These are phyloP conservation scores for Phrynocephalus guinanensis DNA, from an alignment of 2,797 vertebrate species.

Conservation along the genomic window DNA sequence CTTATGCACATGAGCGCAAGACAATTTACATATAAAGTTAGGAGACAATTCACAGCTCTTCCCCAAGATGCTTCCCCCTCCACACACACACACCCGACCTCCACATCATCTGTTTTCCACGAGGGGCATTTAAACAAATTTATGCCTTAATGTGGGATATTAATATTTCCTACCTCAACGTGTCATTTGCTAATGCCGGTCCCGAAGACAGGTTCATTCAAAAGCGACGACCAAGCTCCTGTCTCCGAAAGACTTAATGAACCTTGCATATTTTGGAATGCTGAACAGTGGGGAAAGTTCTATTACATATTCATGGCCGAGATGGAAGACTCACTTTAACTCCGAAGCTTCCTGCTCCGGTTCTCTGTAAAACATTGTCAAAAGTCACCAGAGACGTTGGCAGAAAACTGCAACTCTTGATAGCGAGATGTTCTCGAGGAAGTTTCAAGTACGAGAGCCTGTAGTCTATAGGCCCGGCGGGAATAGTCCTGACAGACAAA, in stretches of 20 bases:
- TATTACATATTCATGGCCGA: constrained; percentile 85
- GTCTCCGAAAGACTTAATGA: constrained; percentile 85
- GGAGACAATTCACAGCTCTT: constrained; percentile 79
- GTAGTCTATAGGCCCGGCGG: constrained; percentile 79
- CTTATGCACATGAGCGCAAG: constrained; percentile 80
- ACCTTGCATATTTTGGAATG: constrained; percentile 86
- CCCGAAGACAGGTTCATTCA: constrained; percentile 82
- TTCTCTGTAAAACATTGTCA: constrained; percentile 85
- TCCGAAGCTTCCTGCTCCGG: constrained; percentile 81
- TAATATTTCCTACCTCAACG: constrained; percentile 81
- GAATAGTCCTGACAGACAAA: constrained; percentile 85
- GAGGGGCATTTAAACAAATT: constrained; percentile 83
- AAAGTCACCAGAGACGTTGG: constrained; percentile 82
- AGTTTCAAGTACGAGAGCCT: constrained; percentile 79
- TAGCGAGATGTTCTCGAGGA: constrained; percentile 81
- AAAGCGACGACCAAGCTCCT: constrained; percentile 78
- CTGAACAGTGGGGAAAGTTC: constrained; percentile 80
- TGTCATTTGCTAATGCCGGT: constrained; percentile 82
- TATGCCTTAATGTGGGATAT: constrained; percentile 82
- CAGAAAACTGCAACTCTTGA: constrained; percentile 85
- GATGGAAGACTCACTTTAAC: constrained; percentile 85
- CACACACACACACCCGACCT: constrained; percentile 67
- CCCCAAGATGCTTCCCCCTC: constrained; percentile 65
- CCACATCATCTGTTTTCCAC: constrained; percentile 75
- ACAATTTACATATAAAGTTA: constrained; percentile 84